Evolutionary conservation across 1,140 invertebrate genomes (phyloP), one percentile per base, ranked within the genome.

Genomic region (Anoplophora glabripennis): DNA sequence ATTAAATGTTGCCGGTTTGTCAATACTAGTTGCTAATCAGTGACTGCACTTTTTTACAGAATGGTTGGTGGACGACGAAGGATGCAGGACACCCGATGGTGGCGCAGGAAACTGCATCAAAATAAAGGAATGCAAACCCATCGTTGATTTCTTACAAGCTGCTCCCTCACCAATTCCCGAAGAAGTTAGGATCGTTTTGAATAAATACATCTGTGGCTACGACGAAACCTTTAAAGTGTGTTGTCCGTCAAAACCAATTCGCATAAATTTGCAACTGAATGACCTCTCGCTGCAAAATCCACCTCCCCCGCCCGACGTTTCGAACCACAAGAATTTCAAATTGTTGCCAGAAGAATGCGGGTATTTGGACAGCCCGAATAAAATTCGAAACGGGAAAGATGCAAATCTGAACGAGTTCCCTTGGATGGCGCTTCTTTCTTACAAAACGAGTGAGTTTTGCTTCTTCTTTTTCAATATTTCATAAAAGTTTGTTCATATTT

Each of bases 341-440:
- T 64, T 86, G 0, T 49, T 88, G 12, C 55, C 63, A 1, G 21
- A 61, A 3, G 47, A 59, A 0, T 83, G 82, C 35, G 80, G 81
- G 0, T 59, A 66, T 0, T 17, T 77, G 1, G 53, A 59, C n/a
- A 66, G 57, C 4, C 52, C 71, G 18, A 67, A 78, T 15, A 81
- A 73, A 64, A 81, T 87, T 34, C 66, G 80, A 15, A 79, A 81
- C 9, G 86, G 84, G 0, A 79, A 82, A 17, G 77, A 77, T 57
- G 84, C 85, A 0, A 69, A 69, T 1, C 59, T 87, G 1, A 80
- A 79, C 53, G 82, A 86, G 57, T 85, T 81, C 69, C 85, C 86
- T 0, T 87, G 86, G 86, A 86, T 86, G 84, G 83, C 81, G 0
- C 70, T 86, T 0, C 64, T 87, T 7, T 74, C 77, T 0, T 86